Conservation (phyloP, 2,888 invertebrate species). For the Phania funesta region DNA sequence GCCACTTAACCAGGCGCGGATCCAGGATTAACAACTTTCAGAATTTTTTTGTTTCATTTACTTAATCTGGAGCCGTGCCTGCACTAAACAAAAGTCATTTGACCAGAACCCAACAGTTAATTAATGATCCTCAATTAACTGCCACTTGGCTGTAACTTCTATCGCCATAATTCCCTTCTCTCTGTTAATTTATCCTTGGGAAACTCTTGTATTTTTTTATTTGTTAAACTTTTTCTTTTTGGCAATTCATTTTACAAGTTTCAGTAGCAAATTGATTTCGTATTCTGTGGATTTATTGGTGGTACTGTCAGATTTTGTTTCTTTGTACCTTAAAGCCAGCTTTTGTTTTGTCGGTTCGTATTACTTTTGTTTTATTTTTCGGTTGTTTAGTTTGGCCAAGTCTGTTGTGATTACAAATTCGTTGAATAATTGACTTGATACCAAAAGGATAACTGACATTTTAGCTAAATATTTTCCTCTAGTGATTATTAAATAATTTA, state of each 20-base stretch:
- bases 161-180: neutral
- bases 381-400: conserved; percentile 35
- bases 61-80: too few relatives aligned
- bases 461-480: conserved; percentile 60
- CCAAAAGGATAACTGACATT: conserved; percentile 67
- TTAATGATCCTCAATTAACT: neutral
- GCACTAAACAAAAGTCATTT: too few relatives aligned
- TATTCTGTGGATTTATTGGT: conserved; percentile 57
- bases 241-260: conserved; percentile 50
- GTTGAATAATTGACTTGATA: conserved; percentile 67
- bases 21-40: too few relatives aligned
- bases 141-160: neutral
- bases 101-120: neutral
- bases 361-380: conserved; percentile 32
- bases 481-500: conserved; percentile 44
- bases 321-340: conserved; percentile 19
- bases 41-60: too few relatives aligned
- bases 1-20: too few relatives aligned
- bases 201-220: conserved; percentile 16
- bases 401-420: conserved; percentile 66
- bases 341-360: conserved; percentile 29
- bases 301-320: conserved; percentile 38
- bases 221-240: conserved; percentile 11
- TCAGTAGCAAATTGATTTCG: conserved; percentile 69
- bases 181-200: conserved; percentile 9